Percentiles rank a stretch among this genome's conserved stretches.
These are phyloP conservation scores for Hipposideros larvatus DNA, from an alignment of 2,797 vertebrate species.

Conservation along the genomic window DNA sequence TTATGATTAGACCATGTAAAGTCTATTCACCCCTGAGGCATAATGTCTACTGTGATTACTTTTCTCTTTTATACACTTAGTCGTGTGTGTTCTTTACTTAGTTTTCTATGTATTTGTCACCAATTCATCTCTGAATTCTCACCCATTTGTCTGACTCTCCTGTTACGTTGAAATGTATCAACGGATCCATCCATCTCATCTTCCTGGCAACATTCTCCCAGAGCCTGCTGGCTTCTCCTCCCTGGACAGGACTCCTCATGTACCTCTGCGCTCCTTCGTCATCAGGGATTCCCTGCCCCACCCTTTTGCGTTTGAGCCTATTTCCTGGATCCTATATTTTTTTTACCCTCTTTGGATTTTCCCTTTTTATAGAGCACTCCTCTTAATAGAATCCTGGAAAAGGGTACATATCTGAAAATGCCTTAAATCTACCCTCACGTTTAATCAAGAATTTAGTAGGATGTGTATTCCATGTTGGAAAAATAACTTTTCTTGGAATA, in stretches of 20 bases:
- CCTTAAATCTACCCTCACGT: not conserved
- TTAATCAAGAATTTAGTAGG: not conserved
- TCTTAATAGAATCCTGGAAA: not conserved
- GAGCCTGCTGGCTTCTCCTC: not conserved
- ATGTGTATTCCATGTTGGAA: not conserved
- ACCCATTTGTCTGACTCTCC: not conserved
- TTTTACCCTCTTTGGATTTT: not conserved
- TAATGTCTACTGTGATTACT: not conserved
- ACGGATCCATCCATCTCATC: not conserved
- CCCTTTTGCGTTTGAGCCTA: not conserved
- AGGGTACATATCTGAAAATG: not conserved
- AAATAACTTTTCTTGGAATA: not conserved
- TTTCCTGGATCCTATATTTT: not conserved
- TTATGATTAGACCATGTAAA: not conserved
- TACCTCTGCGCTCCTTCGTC: not conserved
- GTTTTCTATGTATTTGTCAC: not conserved
- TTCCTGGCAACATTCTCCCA: not conserved
- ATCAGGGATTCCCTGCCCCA: not conserved
- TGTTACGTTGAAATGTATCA: not conserved
- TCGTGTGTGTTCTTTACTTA: not conserved
- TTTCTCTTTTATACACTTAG: not conserved
- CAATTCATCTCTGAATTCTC: not conserved
- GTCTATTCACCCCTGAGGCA: not conserved
- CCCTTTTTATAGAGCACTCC: not conserved
- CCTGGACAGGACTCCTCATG: not conserved